Conservation (phyloP, 2,797 vertebrate species). For the Gila robusta region DNA sequence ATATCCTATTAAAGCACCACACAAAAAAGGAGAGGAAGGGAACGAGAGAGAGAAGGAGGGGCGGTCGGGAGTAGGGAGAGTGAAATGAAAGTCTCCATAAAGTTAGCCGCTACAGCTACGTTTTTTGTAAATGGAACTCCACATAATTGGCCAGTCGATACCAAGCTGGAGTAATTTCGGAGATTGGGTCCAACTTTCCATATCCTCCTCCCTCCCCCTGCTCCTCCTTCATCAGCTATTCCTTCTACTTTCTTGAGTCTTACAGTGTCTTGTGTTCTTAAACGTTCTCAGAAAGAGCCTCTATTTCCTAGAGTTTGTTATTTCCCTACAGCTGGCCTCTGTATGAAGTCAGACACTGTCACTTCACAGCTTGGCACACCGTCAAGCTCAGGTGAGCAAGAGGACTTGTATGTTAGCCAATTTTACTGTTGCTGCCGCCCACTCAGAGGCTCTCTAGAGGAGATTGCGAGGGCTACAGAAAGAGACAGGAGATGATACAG, state of each 20-base stretch:
- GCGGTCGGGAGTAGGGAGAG: slow-evolving; percentile 44
- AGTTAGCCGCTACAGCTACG: slow-evolving; percentile 87
- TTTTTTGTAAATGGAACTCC: slow-evolving; percentile 92
- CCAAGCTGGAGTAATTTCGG: slow-evolving; percentile 82
- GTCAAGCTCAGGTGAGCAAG: slow-evolving; percentile 52
- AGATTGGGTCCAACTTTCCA: slow-evolving; percentile 73
- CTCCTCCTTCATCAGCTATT: not conserved
- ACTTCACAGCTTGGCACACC: slow-evolving; percentile 38
- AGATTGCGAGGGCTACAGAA: slow-evolving; percentile 34
- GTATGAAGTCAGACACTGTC: slow-evolving; percentile 25
- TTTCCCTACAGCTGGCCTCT: slow-evolving; percentile 11
- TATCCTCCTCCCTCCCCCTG: slow-evolving; percentile 38
- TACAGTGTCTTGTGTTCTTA: not conserved
- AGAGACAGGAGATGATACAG: slow-evolving; percentile 25
- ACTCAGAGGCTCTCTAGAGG: slow-evolving; percentile 21
- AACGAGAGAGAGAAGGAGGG: slow-evolving; percentile 48
- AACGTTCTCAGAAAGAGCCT: not conserved
- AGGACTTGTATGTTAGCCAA: slow-evolving; percentile 44
- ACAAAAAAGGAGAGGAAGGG: slow-evolving; percentile 62
- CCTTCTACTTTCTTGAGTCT: slow-evolving; percentile 8
- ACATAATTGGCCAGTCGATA: slow-evolving; percentile 92
- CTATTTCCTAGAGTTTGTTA: slow-evolving; percentile 24
- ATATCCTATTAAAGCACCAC: slow-evolving; percentile 95
- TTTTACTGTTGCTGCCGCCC: slow-evolving; percentile 26
- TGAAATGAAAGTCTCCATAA: slow-evolving; percentile 86